Percentiles rank a stretch among this genome's conserved stretches.
Conservation (phyloP, 2,888 invertebrate genomes). For the Rhodophaea formosa region DNA sequence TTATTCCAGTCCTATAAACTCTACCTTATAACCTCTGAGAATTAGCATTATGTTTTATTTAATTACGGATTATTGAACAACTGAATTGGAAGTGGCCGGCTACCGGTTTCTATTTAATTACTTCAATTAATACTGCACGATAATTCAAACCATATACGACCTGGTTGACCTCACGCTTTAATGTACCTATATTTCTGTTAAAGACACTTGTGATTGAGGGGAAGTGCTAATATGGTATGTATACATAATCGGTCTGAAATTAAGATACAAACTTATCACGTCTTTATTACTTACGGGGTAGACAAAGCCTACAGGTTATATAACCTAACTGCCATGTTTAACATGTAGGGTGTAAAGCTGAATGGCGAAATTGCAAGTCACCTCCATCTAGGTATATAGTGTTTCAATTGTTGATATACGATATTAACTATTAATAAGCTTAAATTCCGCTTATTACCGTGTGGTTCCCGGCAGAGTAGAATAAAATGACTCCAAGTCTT, state of each 20-base stretch:
- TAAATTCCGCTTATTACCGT: too few relatives aligned
- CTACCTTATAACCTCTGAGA: background rate
- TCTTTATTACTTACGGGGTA: too few relatives aligned
- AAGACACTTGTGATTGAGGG: background rate
- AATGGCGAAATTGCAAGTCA: too few relatives aligned
- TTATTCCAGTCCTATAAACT: background rate
- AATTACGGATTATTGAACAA: constrained; percentile 1
- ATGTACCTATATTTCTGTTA: background rate
- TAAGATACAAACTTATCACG: background rate
- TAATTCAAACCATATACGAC: constrained; percentile 9
- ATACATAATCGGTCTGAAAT: background rate
- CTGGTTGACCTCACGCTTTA: constrained; percentile 11
- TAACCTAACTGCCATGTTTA: too few relatives aligned
- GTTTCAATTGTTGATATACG: too few relatives aligned
- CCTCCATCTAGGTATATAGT: too few relatives aligned
- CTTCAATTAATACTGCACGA: constrained; percentile 4
- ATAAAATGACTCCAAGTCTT: too few relatives aligned
- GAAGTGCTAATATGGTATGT: constrained; percentile 7
- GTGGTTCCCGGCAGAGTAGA: too few relatives aligned
- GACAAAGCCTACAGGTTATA: too few relatives aligned
- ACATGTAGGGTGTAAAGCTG: too few relatives aligned
- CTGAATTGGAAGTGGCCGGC: background rate
- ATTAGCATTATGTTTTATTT: constrained; percentile 5
- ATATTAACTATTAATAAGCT: too few relatives aligned
- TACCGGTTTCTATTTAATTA: constrained; percentile 7